Evolutionary conservation across 1,140 invertebrate species (phyloP).

Genomic region (Trichonephila inaurata): DNA sequence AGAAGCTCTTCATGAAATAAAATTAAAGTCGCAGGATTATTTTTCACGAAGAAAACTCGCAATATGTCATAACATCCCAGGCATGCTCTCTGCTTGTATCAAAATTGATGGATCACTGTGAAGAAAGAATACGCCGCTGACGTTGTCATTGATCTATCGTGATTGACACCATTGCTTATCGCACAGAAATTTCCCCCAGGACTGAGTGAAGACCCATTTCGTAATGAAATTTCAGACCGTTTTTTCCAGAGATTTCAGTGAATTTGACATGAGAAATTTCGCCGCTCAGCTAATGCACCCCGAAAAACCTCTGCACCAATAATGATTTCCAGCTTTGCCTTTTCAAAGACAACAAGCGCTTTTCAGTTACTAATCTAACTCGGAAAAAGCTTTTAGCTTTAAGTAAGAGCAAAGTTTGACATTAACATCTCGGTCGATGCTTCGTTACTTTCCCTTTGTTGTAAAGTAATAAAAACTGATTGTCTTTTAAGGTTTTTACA

Average conservation of each 20-base stretch:
- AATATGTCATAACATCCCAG: slow-evolving; percentile 38
- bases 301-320: slow-evolving; percentile 1
- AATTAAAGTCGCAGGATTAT: slow-evolving; percentile 47
- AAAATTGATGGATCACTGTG: slow-evolving; percentile 50
- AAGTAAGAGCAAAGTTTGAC: slow-evolving; percentile 28
- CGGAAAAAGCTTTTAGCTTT: slow-evolving; percentile 57
- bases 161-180: slow-evolving; percentile 58
- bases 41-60: slow-evolving; percentile 29
- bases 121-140: slow-evolving; percentile 6
- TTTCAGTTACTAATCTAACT: slow-evolving; percentile 12
- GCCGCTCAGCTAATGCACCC: slow-evolving; percentile 1
- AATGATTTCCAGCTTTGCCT: slow-evolving; percentile 43
- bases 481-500: background rate
- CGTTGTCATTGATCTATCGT: slow-evolving; percentile 72
- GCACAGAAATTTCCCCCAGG: slow-evolving; percentile 14
- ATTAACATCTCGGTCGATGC: slow-evolving; percentile 53
- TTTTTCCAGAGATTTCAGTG: slow-evolving; percentile 42
- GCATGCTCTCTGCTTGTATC: background rate
- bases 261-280: slow-evolving; percentile 48
- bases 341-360: slow-evolving; percentile 45
- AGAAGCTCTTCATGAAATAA: background rate
- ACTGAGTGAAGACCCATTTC: slow-evolving; percentile 38
- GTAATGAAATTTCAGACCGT: slow-evolving; percentile 64
- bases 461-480: slow-evolving; percentile 56
- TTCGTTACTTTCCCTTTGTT: background rate